phyloP scores from a whole-genome alignment of 1,140 invertebrate genomes.

The Lepidurus packardi region DNA sequence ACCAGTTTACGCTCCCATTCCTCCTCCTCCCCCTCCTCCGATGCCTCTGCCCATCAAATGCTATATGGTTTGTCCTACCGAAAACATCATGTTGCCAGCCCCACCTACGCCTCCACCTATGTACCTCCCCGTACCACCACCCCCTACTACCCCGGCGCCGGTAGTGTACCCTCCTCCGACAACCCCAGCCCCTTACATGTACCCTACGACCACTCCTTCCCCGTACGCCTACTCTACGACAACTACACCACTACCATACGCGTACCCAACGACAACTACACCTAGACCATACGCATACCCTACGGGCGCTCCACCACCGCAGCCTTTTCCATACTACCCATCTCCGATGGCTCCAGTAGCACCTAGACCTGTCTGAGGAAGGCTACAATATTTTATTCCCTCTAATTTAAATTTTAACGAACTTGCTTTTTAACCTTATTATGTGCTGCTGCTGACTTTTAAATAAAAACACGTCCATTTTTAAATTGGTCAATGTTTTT shows the following conservation, averaged over 20 bases:
- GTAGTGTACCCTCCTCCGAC: neutral
- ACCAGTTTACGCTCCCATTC: neutral
- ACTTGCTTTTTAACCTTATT: neutral
- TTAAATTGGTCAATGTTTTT: neutral
- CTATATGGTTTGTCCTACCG: slow-evolving; percentile 6
- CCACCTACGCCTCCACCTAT: neutral
- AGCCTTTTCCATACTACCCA: neutral
- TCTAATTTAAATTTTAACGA: neutral
- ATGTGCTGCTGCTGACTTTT: neutral
- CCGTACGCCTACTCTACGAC: neutral
- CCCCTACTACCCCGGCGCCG: neutral
- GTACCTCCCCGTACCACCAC: neutral
- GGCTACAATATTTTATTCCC: slow-evolving; percentile 7
- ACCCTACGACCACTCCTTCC: neutral
- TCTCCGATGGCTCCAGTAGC: neutral
- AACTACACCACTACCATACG: neutral
- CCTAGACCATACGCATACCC: neutral
- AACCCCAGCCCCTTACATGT: neutral
- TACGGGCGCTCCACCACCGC: neutral
- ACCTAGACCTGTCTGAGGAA: slow-evolving; percentile 2
- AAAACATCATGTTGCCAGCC: slow-evolving; percentile 4
- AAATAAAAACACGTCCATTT: neutral
- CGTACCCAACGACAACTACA: neutral
- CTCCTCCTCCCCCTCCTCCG: no score
- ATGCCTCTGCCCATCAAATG: neutral